phyloP scores from a whole-genome alignment of 2,888 invertebrate species.

The Chrysopilus asiliformis region DNA sequence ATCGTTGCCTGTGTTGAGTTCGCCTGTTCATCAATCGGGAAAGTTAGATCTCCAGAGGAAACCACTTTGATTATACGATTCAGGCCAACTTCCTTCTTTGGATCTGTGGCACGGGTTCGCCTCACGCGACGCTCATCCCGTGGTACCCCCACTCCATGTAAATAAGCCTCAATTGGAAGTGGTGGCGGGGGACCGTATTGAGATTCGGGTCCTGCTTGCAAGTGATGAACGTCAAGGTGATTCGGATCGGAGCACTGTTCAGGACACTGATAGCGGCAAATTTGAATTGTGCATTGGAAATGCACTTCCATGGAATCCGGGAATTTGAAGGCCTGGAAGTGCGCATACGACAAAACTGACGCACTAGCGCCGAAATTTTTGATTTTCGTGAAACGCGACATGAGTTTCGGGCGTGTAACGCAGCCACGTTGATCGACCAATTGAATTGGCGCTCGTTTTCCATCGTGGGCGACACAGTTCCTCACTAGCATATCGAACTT shows the following conservation, averaged over 20 bases:
- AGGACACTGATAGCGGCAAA: slow-evolving; percentile 84
- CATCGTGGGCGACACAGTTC: slow-evolving; percentile 90
- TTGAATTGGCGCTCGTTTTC: slow-evolving; percentile 85
- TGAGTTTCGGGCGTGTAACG: slow-evolving; percentile 80
- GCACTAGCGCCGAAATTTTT: slow-evolving; percentile 91
- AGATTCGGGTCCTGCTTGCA: slow-evolving; percentile 40
- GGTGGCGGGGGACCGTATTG: slow-evolving; percentile 57
- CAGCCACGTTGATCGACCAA: slow-evolving; percentile 86
- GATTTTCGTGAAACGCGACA: slow-evolving; percentile 88
- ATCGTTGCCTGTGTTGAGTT: slow-evolving; percentile 48
- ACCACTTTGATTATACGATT: slow-evolving; percentile 83
- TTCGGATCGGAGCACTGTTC: slow-evolving; percentile 71
- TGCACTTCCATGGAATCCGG: slow-evolving; percentile 95
- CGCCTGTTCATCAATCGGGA: slow-evolving; percentile 57
- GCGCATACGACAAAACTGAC: slow-evolving; percentile 80
- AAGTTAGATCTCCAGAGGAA: slow-evolving; percentile 79
- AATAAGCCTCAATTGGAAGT: slow-evolving; percentile 47
- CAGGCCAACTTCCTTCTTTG: slow-evolving; percentile 74
- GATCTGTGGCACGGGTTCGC: slow-evolving; percentile 49
- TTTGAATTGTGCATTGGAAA: slow-evolving; percentile 90
- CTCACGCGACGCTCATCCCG: slow-evolving; percentile 48
- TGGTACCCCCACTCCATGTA: slow-evolving; percentile 51
- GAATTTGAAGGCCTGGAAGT: slow-evolving; percentile 92
- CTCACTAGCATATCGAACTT: slow-evolving; percentile 92
- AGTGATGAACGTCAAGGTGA: slow-evolving; percentile 44